Conservation (phyloP, 2,113 vertebrate species). For the Notechis scutatus region DNA sequence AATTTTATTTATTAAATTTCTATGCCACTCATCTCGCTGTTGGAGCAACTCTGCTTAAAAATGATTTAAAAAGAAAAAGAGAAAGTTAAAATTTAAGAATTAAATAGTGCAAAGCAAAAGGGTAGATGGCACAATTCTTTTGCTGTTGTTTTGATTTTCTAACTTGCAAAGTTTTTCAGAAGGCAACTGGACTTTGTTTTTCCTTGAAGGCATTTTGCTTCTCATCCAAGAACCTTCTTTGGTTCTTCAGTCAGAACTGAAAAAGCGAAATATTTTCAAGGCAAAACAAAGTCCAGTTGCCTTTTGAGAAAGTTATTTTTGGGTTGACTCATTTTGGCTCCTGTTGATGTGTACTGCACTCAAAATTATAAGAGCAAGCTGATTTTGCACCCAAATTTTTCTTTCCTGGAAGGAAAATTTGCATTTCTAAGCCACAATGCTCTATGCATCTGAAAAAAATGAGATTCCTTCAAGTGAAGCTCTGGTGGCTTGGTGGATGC, state of each 20-base stretch:
- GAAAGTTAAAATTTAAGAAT: neutral
- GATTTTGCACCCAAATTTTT: neutral
- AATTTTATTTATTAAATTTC: neutral
- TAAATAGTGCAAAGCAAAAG: neutral
- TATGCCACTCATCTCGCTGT: neutral
- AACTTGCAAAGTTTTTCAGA: neutral
- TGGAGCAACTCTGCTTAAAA: neutral
- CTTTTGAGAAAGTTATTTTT: neutral
- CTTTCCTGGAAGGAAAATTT: neutral
- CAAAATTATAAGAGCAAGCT: neutral
- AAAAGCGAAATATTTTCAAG: neutral
- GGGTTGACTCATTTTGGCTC: neutral
- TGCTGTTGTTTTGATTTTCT: neutral
- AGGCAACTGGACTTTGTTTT: neutral
- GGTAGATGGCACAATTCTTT: neutral
- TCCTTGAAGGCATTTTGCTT: neutral
- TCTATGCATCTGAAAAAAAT: neutral
- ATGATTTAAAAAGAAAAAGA: neutral
- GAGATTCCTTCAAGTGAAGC: neutral
- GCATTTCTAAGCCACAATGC: neutral
- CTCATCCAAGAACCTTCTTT: neutral
- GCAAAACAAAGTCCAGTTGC: neutral
- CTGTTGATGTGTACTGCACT: neutral
- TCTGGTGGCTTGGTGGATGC: neutral
- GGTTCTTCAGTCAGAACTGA: neutral